These are phyloP conservation scores for Myotis vivesi DNA, from an alignment of 2,797 vertebrate species.

Conservation along the genomic window DNA sequence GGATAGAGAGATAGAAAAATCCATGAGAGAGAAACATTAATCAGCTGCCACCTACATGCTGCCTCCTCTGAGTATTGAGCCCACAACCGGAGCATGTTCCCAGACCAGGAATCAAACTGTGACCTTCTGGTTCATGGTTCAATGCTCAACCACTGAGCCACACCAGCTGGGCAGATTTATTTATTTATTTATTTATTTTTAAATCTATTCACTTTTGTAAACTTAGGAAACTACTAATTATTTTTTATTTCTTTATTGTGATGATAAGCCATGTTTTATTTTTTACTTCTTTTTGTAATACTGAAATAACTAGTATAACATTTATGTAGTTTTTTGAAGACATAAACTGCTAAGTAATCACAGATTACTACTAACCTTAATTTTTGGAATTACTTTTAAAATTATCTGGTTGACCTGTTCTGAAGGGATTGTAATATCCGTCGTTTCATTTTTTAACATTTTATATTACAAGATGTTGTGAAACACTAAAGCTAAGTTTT, in stretches of 20 bases:
- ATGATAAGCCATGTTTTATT: not conserved
- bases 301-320: not conserved
- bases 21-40: too few species aligned
- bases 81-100: too few species aligned
- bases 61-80: too few species aligned
- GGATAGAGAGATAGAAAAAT: too few species aligned
- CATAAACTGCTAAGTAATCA: not conserved
- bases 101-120: too few species aligned
- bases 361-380: not conserved
- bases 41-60: too few species aligned
- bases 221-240: not conserved
- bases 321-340: not conserved
- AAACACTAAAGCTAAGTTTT: not conserved
- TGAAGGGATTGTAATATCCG: not conserved
- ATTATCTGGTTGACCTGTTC: not conserved
- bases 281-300: not conserved
- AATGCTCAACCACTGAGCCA: too few species aligned
- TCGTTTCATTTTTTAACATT: not conserved
- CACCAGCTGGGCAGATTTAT: not conserved
- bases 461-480: not conserved
- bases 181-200: not conserved
- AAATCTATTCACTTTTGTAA: not conserved
- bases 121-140: too few species aligned
- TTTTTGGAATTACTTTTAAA: slow-evolving; percentile 3
- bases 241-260: not conserved